phyloP scores from a whole-genome alignment of 2,797 vertebrate species.

The Toxotes lorentzi region DNA sequence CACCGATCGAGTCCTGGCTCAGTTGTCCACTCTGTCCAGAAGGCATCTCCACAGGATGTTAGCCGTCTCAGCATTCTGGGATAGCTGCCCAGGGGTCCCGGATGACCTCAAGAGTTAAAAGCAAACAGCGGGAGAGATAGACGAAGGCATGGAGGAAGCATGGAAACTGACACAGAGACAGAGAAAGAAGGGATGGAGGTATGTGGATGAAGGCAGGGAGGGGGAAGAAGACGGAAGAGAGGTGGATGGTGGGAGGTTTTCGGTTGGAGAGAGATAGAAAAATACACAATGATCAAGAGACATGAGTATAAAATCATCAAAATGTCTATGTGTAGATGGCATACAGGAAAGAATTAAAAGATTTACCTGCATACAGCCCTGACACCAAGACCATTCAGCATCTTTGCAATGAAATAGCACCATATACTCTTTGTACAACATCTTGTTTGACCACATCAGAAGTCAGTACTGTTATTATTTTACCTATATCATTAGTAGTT shows the following conservation, averaged over 20 bases:
- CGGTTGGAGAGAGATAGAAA: not conserved
- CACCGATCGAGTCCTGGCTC: conserved; percentile 79
- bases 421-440: not conserved
- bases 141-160: conserved; percentile 77
- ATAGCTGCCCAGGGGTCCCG: conserved; percentile 86
- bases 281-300: conserved; percentile 5
- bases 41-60: conserved; percentile 84
- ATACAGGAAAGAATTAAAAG: too few relatives aligned
- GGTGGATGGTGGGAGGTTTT: conserved; percentile 23
- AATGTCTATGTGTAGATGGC: too few relatives aligned
- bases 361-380: not conserved
- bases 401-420: not conserved
- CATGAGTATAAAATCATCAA: not conserved
- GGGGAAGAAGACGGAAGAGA: conserved; percentile 28
- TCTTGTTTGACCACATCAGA: not conserved
- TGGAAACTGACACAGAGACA: conserved; percentile 75
- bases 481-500: too few relatives aligned
- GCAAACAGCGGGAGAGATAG: conserved; percentile 85
- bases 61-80: conserved; percentile 85
- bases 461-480: too few relatives aligned
- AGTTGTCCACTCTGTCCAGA: conserved; percentile 80
- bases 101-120: conserved; percentile 88
- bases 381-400: conserved; percentile 2
- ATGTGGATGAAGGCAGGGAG: conserved; percentile 47
- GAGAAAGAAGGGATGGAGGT: conserved; percentile 64